Base-by-base conservation (phyloP, 2,888 invertebrate genomes). In the Conops quadrifasciatus region DNA sequence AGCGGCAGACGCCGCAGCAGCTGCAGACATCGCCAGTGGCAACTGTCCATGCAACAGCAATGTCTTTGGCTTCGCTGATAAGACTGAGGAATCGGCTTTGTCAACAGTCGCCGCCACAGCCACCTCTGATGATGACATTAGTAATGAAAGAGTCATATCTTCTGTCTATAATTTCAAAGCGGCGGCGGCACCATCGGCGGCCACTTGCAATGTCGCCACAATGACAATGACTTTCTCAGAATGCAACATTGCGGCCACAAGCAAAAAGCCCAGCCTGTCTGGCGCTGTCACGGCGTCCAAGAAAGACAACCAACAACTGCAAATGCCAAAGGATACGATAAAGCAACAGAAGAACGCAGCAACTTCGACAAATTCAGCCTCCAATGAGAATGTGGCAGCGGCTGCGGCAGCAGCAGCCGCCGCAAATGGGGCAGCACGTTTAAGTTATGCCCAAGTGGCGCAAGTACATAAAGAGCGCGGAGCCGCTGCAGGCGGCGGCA, bases 401-500 rank as follows among this genome's bases (percentile, higher is more conserved):
- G 78, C 79, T 67, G 56, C 70, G 28, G 70, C 68, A 78, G 78
- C 75, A 79, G 78, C 77, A 74, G 71, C 71, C 45, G 73, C 72
- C 24, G 64, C 75, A n/a, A 75, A 74, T 67, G 74, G 76, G 15
- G 76, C 82, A 43, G 76, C 82, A 45, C 83, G 84, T 65, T 87
- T 90, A 82, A 90, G 90, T 82, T 91, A 91, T 83, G 91, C 91
- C 73, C 91, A 91, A 84, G 90, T 90, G 73, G 90, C 90, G 51
- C 90, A 91, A 81, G 89, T 90, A 81, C 88, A 89, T 77, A 89
- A 89, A 78, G 88, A 89, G 75, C 83, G 84, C 70, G 81, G 76
- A 53, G 73, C 67, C 30, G 58, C 58, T 53, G 64, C 56, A n/a
- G 70, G 71, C 47, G 68, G 59, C 51, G 65, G 70, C 67, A 45